These are phyloP conservation scores for Brachycybe producta DNA, from an alignment of 2,888 invertebrate genomes.

Conservation along the genomic window DNA sequence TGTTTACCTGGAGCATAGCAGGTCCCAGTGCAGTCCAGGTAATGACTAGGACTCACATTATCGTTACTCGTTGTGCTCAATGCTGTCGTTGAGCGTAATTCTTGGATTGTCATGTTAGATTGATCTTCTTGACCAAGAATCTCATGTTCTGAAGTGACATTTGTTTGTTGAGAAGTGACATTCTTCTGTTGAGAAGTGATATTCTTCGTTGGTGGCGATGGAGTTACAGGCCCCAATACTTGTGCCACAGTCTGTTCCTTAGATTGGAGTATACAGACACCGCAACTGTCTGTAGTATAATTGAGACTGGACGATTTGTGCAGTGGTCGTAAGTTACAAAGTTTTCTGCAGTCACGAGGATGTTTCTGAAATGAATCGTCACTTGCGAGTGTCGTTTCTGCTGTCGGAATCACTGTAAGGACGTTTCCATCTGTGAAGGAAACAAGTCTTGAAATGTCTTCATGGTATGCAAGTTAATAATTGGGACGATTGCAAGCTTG, in stretches of 20 bases:
- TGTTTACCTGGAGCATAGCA: conserved; percentile 6
- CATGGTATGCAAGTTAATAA: neutral
- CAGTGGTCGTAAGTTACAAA: neutral
- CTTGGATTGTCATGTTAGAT: no score
- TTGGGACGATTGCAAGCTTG: neutral
- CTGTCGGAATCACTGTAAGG: no score
- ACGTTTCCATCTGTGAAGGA: neutral
- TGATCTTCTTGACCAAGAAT: no score
- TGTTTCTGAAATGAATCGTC: no score
- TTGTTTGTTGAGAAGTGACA: no score
- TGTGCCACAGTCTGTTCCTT: no score
- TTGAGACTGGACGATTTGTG: neutral
- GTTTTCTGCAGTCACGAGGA: neutral
- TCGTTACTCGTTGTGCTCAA: no score
- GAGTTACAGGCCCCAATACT: neutral
- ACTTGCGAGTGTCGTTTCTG: no score
- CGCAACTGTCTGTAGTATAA: neutral
- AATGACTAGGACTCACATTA: conserved; percentile 3
- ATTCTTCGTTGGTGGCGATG: neutral
- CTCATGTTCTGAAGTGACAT: no score
- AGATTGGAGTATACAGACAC: neutral
- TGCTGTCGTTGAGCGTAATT: no score
- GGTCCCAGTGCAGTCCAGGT: conserved; percentile 1
- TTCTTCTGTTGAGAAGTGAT: no score
- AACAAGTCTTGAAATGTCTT: neutral